Evolutionary conservation across 2,113 vertebrate species (phyloP).

Genomic region (Chlamydotis undulata): DNA sequence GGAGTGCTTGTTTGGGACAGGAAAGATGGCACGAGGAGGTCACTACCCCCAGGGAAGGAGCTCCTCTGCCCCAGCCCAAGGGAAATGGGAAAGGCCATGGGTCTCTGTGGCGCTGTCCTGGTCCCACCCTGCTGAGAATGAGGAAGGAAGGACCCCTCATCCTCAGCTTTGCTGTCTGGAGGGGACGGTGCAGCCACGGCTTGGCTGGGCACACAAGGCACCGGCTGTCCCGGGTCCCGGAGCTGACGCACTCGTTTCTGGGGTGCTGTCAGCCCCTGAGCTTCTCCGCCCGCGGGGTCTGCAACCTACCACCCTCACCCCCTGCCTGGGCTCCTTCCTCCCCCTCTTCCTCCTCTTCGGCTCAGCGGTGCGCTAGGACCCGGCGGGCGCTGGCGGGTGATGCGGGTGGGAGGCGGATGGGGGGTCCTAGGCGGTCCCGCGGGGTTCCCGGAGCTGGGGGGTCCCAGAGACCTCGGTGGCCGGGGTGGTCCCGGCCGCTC

Average conservation of each 20-base stretch:
- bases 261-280: neutral
- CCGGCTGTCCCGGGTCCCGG: rapidly evolving
- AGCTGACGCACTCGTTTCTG: rapidly evolving
- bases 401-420: neutral
- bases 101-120: rapidly evolving
- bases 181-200: neutral
- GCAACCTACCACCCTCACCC: neutral
- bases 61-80: neutral
- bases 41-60: neutral
- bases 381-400: neutral
- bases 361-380: neutral
- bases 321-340: neutral
- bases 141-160: neutral
- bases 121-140: neutral
- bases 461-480: neutral
- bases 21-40: rapidly evolving
- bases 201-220: neutral
- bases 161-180: neutral
- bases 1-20: neutral
- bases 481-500: neutral
- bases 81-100: neutral
- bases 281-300: rapidly evolving
- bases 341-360: neutral
- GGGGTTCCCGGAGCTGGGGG: neutral
- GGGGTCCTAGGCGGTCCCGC: neutral